Conservation (phyloP, 2,797 vertebrate species). For the Epinephelus coioides region DNA sequence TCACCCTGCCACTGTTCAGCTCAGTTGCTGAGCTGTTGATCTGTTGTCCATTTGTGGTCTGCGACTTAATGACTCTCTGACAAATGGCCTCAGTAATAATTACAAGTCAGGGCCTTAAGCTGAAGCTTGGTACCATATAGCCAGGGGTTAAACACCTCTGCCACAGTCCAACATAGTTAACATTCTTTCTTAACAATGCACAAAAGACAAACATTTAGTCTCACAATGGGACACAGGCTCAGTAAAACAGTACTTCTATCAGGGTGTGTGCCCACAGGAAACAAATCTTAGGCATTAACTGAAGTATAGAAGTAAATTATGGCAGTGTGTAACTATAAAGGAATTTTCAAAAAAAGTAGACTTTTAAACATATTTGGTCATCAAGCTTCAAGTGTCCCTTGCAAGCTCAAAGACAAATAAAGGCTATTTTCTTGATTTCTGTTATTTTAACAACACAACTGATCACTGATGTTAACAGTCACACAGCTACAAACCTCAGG, state of each 20-base stretch:
- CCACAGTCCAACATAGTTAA: constrained; percentile 40
- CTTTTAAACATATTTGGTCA: not conserved
- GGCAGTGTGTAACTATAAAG: constrained; percentile 12
- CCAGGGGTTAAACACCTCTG: constrained; percentile 36
- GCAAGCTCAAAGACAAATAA: constrained; percentile 17
- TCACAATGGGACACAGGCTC: constrained; percentile 25
- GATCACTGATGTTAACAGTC: not conserved
- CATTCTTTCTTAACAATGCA: constrained; percentile 32
- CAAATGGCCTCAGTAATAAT: constrained; percentile 31
- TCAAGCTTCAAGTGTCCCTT: constrained; percentile 2
- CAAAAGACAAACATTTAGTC: constrained; percentile 30
- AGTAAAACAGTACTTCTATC: constrained; percentile 17
- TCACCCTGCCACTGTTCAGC: constrained; percentile 56
- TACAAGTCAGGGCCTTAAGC: constrained; percentile 23
- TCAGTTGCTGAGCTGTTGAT: constrained; percentile 33
- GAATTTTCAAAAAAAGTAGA: not conserved
- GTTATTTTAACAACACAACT: not conserved
- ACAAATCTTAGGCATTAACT: not conserved
- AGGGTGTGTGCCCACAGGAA: constrained; percentile 12
- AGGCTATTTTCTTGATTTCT: not conserved
- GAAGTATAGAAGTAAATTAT: not conserved
- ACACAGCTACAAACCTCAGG: not conserved
- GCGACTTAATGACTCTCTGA: constrained; percentile 35
- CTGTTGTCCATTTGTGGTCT: constrained; percentile 40
- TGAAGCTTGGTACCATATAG: constrained; percentile 1